phyloP scores from a whole-genome alignment of 2,888 invertebrate genomes.

The Drosophila melanosoma region DNA sequence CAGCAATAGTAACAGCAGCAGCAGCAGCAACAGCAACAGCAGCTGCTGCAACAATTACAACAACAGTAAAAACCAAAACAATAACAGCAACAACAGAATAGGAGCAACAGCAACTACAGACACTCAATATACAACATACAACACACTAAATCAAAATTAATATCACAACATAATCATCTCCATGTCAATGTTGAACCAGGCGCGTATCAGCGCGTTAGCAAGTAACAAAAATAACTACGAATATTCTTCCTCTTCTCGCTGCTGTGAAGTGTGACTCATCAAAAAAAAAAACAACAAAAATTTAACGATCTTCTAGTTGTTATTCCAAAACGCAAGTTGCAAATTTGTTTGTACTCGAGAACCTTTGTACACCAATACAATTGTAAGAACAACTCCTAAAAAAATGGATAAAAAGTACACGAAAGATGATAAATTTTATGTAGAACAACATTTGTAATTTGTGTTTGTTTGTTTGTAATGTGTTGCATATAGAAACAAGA shows the following conservation, averaged over 20 bases:
- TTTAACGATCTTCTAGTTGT: constrained; percentile 20
- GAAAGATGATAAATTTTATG: constrained; percentile 57
- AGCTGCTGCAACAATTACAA: constrained; percentile 8
- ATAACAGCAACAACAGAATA: background rate
- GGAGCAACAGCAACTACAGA: constrained; percentile 16
- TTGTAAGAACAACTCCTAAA: constrained; percentile 12
- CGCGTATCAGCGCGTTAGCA: constrained; percentile 71
- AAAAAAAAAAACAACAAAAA: constrained; percentile 9
- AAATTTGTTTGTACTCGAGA: constrained; percentile 36
- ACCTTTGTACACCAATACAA: constrained; percentile 20
- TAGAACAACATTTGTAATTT: constrained; percentile 63
- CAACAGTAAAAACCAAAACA: too few species aligned
- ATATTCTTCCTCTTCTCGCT: constrained; percentile 8
- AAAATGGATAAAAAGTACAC: constrained; percentile 24
- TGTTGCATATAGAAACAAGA: constrained; percentile 54
- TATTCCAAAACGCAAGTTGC: constrained; percentile 44
- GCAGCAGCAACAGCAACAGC: constrained; percentile 20
- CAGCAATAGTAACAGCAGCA: background rate
- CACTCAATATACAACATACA: constrained; percentile 22
- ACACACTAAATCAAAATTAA: constrained; percentile 14
- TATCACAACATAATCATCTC: constrained; percentile 18
- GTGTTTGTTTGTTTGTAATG: constrained; percentile 71
- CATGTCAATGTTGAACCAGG: constrained; percentile 58
- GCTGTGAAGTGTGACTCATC: constrained; percentile 20
- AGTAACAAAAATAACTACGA: constrained; percentile 34